Percentiles rank a stretch among this genome's conserved stretches.
These are phyloP conservation scores for Calameuta filiformis DNA, from an alignment of 2,888 invertebrate genomes.

Conservation along the genomic window DNA sequence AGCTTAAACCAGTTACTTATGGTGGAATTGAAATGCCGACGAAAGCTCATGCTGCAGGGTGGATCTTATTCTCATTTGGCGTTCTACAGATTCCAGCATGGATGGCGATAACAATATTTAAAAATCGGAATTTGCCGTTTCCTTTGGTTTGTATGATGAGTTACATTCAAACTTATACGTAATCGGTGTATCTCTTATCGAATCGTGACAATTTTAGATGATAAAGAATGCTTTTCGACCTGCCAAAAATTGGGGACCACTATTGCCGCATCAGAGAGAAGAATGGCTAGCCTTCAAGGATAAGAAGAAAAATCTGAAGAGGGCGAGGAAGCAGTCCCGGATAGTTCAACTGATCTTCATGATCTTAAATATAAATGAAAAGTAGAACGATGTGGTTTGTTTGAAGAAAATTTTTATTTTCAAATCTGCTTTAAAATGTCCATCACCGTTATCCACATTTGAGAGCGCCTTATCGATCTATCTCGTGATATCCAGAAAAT, in stretches of 20 bases:
- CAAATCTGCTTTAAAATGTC: neutral
- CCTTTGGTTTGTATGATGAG: neutral
- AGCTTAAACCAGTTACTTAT: slow-evolving; percentile 72
- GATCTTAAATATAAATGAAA: slow-evolving; percentile 24
- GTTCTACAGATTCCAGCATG: slow-evolving; percentile 68
- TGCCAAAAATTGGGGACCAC: slow-evolving; percentile 31
- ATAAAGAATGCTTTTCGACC: slow-evolving; percentile 29
- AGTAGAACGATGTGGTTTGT: neutral
- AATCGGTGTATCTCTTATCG: neutral
- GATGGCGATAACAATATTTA: slow-evolving; percentile 53
- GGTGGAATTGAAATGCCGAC: slow-evolving; percentile 70
- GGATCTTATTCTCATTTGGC: slow-evolving; percentile 68
- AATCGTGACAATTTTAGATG: slow-evolving; percentile 7
- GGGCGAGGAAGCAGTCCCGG: slow-evolving; percentile 29
- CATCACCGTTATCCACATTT: neutral
- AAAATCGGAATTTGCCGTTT: slow-evolving; percentile 29
- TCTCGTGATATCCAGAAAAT: too few relatives aligned
- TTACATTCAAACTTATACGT: neutral
- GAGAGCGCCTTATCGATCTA: too few relatives aligned
- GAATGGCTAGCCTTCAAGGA: slow-evolving; percentile 32
- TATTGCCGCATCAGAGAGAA: slow-evolving; percentile 10
- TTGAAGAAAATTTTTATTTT: neutral
- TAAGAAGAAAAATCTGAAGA: slow-evolving; percentile 35
- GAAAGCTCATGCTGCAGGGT: slow-evolving; percentile 69
- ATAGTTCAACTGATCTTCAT: slow-evolving; percentile 34